These are phyloP conservation scores for Prinia subflava DNA, from an alignment of 2,113 vertebrate species.

Conservation along the genomic window DNA sequence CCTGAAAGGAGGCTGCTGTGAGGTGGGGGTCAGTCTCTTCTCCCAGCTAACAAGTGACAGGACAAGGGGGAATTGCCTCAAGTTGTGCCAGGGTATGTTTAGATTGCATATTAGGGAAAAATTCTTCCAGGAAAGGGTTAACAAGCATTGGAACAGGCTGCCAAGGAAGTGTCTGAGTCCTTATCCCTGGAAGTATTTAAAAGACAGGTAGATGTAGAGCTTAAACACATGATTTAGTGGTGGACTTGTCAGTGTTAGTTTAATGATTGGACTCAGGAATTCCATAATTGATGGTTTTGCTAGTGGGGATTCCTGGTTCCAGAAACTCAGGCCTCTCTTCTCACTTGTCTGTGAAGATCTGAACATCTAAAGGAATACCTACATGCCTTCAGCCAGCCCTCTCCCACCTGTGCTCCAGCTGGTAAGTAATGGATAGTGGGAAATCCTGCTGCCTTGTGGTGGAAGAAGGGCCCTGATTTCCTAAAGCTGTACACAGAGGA, in stretches of 20 bases:
- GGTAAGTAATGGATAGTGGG: neutral
- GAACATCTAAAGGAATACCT: neutral
- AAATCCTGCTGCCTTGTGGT: neutral
- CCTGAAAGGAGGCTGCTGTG: neutral
- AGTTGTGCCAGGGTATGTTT: neutral
- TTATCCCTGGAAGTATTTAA: neutral
- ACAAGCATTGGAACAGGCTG: neutral
- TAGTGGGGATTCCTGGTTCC: neutral
- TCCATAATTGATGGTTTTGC: neutral
- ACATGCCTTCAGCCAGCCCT: neutral
- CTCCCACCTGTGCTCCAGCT: neutral
- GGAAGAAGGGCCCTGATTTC: neutral
- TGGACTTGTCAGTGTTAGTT: neutral
- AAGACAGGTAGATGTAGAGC: neutral
- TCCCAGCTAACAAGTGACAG: neutral
- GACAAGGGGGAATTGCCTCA: neutral
- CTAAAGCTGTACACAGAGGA: neutral
- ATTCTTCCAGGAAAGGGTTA: neutral
- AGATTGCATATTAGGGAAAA: neutral
- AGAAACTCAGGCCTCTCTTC: neutral
- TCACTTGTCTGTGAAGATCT: neutral
- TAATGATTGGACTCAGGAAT: neutral
- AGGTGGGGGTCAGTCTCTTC: neutral
- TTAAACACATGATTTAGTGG: neutral
- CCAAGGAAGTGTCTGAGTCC: neutral